Conservation (phyloP, 2,797 vertebrate genomes). For the Pseudopleuronectes americanus region DNA sequence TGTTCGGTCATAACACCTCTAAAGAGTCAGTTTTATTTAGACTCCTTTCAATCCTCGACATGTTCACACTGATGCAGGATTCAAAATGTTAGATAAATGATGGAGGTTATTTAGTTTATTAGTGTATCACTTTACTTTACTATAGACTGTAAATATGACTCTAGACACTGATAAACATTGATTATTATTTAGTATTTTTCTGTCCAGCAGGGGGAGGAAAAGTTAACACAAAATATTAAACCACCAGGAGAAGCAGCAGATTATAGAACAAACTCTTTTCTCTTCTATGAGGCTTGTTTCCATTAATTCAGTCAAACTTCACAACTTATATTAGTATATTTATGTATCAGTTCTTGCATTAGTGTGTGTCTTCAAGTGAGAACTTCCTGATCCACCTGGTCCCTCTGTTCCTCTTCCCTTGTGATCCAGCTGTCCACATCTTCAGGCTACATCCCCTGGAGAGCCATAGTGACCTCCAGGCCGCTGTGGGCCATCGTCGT, state of each 20-base stretch:
- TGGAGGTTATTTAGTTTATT: too few relatives aligned
- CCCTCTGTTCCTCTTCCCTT: background rate
- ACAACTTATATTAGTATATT: too few relatives aligned
- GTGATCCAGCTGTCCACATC: constrained; percentile 84
- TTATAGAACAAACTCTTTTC: background rate
- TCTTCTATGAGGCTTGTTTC: too few relatives aligned
- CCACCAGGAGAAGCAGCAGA: background rate
- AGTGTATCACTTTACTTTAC: too few relatives aligned
- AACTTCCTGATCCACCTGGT: background rate
- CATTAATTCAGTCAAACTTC: too few relatives aligned
- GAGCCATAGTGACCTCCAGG: constrained; percentile 87
- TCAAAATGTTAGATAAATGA: background rate
- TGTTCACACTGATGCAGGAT: background rate
- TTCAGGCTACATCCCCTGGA: constrained; percentile 89
- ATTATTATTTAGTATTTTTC: background rate
- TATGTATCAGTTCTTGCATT: too few relatives aligned
- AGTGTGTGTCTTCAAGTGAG: background rate
- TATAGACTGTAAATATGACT: too few relatives aligned
- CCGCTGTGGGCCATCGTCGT: constrained; percentile 95
- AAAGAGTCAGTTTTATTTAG: constrained; percentile 24
- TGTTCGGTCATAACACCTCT: background rate
- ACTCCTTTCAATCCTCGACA: background rate
- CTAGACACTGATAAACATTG: too few relatives aligned
- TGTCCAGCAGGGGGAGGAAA: constrained; percentile 20
- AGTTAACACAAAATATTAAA: background rate